Evolutionary conservation across 2,888 invertebrate species (phyloP).

Genomic region (Heteromurus nitidus): DNA sequence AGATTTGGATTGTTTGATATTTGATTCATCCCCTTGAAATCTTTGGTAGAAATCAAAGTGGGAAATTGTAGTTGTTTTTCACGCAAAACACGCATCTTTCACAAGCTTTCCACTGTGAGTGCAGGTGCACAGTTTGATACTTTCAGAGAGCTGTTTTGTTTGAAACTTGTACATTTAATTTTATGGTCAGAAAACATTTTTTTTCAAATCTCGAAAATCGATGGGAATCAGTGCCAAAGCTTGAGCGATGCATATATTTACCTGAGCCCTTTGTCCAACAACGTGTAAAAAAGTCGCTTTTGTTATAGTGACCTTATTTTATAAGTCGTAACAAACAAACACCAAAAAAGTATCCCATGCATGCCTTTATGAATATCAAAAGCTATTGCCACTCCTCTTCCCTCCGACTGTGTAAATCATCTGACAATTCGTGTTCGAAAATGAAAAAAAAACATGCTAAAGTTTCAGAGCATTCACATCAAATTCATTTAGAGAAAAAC

Average conservation of each 20-base stretch:
- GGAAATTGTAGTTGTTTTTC: too few species aligned
- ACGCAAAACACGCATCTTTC: too few species aligned
- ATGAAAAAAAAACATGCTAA: not conserved
- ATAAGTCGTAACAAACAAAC: too few species aligned
- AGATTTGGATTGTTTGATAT: too few species aligned
- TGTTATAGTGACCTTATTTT: slow-evolving; percentile 1
- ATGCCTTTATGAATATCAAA: not conserved
- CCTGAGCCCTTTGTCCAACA: not conserved
- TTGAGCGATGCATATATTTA: not conserved
- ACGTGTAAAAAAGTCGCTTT: not conserved
- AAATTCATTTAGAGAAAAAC: too few species aligned
- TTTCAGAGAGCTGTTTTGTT: too few species aligned
- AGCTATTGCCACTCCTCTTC: not conserved
- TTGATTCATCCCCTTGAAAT: too few species aligned
- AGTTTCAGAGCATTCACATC: not conserved
- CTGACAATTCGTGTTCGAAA: not conserved
- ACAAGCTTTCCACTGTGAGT: too few species aligned
- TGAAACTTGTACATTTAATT: not conserved
- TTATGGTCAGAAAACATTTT: not conserved
- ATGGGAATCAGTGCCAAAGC: not conserved
- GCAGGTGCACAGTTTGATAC: too few species aligned
- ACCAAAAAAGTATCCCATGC: too few species aligned
- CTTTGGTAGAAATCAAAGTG: too few species aligned
- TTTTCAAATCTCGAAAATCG: not conserved
- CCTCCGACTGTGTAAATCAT: not conserved